phyloP scores from a whole-genome alignment of 2,797 vertebrate species.

The Lacerta viridis region DNA sequence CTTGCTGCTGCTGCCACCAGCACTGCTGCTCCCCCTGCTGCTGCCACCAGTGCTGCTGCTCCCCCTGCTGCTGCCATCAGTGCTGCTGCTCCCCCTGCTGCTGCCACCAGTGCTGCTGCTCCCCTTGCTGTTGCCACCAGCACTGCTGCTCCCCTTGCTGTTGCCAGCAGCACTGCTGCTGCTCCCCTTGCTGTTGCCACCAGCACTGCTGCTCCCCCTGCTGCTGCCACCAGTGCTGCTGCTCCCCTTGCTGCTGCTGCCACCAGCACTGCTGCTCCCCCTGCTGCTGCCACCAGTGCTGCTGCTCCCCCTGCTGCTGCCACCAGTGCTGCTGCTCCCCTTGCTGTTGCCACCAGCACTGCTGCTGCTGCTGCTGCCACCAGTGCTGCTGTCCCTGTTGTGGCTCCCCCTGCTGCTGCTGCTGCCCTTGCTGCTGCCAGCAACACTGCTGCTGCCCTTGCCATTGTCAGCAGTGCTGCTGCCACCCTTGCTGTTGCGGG shows the following conservation, averaged over 20 bases:
- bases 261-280: background rate
- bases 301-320: background rate
- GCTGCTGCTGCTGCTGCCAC: too few relatives aligned
- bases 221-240: too few relatives aligned
- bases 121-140: background rate
- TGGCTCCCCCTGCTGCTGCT: too few relatives aligned
- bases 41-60: background rate
- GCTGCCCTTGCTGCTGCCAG: background rate
- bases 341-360: too few relatives aligned
- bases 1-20: too few relatives aligned
- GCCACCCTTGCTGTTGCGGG: too few relatives aligned
- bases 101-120: background rate
- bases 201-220: background rate
- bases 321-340: background rate
- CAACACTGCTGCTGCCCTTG: too few relatives aligned
- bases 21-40: too few relatives aligned
- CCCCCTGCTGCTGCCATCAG: background rate
- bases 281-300: background rate
- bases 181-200: too few relatives aligned
- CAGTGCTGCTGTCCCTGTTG: too few relatives aligned
- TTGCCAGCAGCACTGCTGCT: too few relatives aligned
- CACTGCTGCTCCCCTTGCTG: background rate
- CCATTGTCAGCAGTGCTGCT: too few relatives aligned
- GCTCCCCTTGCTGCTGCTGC: background rate
- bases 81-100: background rate